phyloP scores from a whole-genome alignment of 2,113 vertebrate genomes.

The Corynorhinus townsendii region DNA sequence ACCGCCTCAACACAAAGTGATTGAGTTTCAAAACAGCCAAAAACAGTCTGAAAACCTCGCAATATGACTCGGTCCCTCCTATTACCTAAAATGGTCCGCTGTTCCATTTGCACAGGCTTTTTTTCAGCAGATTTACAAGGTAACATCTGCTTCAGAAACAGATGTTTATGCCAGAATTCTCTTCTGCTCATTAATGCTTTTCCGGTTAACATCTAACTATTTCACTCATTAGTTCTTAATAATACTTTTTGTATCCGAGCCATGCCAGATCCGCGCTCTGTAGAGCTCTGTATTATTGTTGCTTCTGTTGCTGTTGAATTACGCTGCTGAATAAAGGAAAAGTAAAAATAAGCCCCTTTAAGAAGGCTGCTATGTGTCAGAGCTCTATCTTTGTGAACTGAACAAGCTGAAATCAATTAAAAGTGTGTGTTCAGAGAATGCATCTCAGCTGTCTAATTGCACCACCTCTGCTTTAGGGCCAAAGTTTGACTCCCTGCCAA shows the following conservation, averaged over 20 bases:
- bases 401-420: constrained; percentile 68
- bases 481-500: constrained; percentile 74
- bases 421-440: constrained; percentile 58
- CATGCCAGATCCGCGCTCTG: constrained; percentile 59
- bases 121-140: constrained; percentile 65
- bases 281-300: constrained; percentile 62
- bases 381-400: constrained; percentile 60
- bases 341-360: constrained; percentile 73
- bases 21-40: neutral
- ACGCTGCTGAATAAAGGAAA: constrained; percentile 48
- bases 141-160: constrained; percentile 76
- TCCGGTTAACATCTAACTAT: constrained; percentile 62
- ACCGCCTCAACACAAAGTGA: neutral
- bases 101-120: constrained; percentile 48
- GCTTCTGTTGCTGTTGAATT: constrained; percentile 58
- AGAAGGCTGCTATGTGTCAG: constrained; percentile 47
- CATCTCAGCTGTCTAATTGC: constrained; percentile 49
- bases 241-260: constrained; percentile 60
- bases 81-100: constrained; percentile 53
- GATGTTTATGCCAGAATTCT: constrained; percentile 53
- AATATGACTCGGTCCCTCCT: neutral
- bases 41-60: neutral
- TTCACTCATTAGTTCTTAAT: constrained; percentile 69
- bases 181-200: constrained; percentile 61
- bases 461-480: constrained; percentile 74